Conservation (phyloP, 1,140 invertebrate species). For the Phymorhynchus buccinoides region DNA sequence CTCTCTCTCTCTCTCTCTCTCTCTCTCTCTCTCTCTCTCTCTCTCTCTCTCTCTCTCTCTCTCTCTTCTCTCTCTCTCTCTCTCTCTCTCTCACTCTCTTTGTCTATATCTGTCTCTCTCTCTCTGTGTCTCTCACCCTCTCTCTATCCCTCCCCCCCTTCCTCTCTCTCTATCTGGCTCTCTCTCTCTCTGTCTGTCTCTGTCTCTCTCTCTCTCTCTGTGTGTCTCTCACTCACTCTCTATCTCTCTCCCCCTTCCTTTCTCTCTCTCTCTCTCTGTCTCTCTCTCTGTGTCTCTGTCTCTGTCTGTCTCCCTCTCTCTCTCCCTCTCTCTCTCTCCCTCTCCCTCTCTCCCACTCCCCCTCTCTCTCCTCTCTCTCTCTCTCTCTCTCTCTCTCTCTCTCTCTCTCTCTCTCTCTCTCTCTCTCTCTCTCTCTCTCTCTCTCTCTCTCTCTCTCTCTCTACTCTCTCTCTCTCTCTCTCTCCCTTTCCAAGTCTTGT, state of each 20-base stretch:
- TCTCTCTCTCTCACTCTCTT: conserved; percentile 17
- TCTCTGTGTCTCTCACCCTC: no score
- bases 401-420: background rate
- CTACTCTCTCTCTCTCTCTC: background rate
- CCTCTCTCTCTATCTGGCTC: no score
- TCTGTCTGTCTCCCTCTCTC: background rate
- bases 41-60: background rate
- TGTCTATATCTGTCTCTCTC: no score
- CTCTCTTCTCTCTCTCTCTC: background rate
- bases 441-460: no score
- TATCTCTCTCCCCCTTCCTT: no score
- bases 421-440: background rate
- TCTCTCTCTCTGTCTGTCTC: no score
- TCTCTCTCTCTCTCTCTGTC: conserved; percentile 6
- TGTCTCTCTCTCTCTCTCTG: no score
- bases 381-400: no score
- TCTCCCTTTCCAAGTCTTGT: background rate
- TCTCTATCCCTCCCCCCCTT: no score
- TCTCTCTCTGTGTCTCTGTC: background rate
- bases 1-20: background rate
- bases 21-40: conserved; percentile 8
- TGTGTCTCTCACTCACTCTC: no score
- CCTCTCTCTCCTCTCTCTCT: no score
- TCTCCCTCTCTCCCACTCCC: no score
- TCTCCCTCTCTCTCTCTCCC: background rate